Percentiles rank a stretch among this genome's conserved stretches.
phyloP scores from a whole-genome alignment of 2,888 invertebrate genomes.

The Miltochrista miniata region DNA sequence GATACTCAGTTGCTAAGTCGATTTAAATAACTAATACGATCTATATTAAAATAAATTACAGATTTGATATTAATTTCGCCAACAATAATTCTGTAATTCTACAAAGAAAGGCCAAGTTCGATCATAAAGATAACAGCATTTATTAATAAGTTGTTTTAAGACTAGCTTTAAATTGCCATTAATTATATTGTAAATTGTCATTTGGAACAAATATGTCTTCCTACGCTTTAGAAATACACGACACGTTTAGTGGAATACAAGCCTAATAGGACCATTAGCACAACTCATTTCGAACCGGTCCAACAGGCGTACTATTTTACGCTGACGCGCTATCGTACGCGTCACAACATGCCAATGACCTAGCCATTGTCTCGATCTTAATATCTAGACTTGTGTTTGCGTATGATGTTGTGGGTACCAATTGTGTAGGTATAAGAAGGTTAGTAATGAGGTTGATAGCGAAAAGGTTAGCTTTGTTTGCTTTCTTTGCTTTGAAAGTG shows the following conservation, averaged over 20 bases:
- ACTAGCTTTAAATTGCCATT: not conserved
- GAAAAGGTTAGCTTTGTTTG: too few species aligned
- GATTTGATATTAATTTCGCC: too few species aligned
- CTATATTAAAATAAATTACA: too few species aligned
- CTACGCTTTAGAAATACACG: too few species aligned
- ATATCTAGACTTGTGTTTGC: slow-evolving; percentile 9
- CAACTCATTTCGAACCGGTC: slow-evolving; percentile 28
- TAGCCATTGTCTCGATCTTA: slow-evolving; percentile 39
- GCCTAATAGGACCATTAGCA: slow-evolving; percentile 15
- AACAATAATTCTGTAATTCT: not conserved
- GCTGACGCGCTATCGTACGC: slow-evolving; percentile 19
- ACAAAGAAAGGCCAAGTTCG: not conserved
- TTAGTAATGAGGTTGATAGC: too few species aligned
- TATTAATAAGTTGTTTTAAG: not conserved
- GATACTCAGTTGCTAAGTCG: too few species aligned
- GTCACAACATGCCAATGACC: slow-evolving; percentile 42
- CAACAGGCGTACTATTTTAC: slow-evolving; percentile 6
- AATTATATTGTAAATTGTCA: not conserved
- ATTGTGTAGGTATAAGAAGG: too few species aligned
- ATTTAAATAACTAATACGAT: too few species aligned
- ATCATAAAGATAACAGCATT: not conserved
- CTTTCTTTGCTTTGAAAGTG: too few species aligned
- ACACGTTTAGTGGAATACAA: not conserved
- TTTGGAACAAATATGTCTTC: not conserved
- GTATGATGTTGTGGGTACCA: not conserved